These are phyloP conservation scores for Andrena fulva DNA, from an alignment of 2,888 invertebrate genomes.

Conservation along the genomic window DNA sequence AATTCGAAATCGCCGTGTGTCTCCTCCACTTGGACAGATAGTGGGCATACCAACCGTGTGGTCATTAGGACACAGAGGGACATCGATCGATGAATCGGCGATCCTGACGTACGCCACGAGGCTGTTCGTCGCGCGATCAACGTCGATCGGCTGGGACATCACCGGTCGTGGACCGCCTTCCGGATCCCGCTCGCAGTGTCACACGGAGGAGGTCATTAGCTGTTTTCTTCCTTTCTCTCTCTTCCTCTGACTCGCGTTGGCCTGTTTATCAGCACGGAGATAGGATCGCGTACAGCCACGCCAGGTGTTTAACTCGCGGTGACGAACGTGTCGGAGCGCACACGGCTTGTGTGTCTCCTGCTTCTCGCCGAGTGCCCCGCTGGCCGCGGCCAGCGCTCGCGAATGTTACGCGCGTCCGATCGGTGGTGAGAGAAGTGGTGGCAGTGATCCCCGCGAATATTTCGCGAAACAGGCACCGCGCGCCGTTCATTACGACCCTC, in stretches of 20 bases:
- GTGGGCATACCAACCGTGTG: no score
- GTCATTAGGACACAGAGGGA: no score
- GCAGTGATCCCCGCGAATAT: conserved; percentile 38
- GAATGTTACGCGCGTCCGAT: conserved; percentile 4
- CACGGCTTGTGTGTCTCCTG: conserved; percentile 1
- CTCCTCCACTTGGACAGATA: neutral
- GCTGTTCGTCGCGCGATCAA: neutral
- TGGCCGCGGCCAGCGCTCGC: conserved; percentile 21
- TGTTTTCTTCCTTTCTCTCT: conserved; percentile 24
- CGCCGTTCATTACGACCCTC: conserved; percentile 54
- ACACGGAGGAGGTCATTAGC: conserved; percentile 20
- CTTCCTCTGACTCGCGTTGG: conserved; percentile 11
- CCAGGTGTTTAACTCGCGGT: conserved; percentile 38
- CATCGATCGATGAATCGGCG: neutral
- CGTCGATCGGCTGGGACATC: neutral
- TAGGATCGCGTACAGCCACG: conserved; percentile 22
- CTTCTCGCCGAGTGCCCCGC: conserved; percentile 4
- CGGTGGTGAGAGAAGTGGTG: conserved; percentile 46
- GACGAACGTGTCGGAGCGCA: conserved; percentile 31
- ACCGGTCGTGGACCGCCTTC: neutral
- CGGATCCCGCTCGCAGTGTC: conserved; percentile 15
- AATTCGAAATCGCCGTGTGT: neutral
- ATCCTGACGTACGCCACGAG: neutral
- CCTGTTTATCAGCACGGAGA: conserved; percentile 19
- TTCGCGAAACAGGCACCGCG: conserved; percentile 43